These are phyloP conservation scores for Furcula furcula DNA, from an alignment of 2,888 invertebrate species.

Conservation along the genomic window DNA sequence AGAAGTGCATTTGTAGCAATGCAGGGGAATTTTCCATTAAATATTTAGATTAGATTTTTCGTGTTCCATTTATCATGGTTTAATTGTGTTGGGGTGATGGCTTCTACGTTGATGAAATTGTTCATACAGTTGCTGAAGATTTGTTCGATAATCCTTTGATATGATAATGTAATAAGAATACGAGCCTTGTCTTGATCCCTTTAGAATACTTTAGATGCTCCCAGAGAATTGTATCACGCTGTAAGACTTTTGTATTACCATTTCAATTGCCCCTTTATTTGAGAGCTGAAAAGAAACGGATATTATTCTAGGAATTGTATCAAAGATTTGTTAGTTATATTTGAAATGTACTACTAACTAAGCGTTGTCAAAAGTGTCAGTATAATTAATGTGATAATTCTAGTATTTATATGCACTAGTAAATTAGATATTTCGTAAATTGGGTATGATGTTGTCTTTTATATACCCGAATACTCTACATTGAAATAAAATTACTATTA, in stretches of 20 bases:
- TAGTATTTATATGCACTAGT: too few species aligned
- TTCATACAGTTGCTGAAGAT: constrained; percentile 46
- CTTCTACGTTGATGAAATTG: constrained; percentile 55
- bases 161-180: constrained; percentile 72
- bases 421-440: too few species aligned
- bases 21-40: constrained; percentile 78
- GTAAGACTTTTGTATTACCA: constrained; percentile 12
- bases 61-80: constrained; percentile 77
- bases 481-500: too few species aligned
- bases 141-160: constrained; percentile 68
- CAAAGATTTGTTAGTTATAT: too few species aligned
- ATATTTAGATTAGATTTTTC: constrained; percentile 81
- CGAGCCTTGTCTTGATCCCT: constrained; percentile 21
- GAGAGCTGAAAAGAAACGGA: constrained; percentile 10
- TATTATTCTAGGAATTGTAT: constrained; percentile 9
- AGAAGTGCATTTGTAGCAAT: constrained; percentile 41
- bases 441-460: too few species aligned
- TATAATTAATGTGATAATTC: too few species aligned
- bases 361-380: too few species aligned
- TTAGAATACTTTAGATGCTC: constrained; percentile 21
- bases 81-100: constrained; percentile 71
- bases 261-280: constrained; percentile 15
- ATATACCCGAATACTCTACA: too few species aligned
- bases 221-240: constrained; percentile 5
- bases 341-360: too few species aligned